A percentile compares a stretch with the other conserved stretches of the same genome.
phyloP scores from a whole-genome alignment of 53 echinoderm and acorn worm genomes.

The Pentamera pediparva region DNA sequence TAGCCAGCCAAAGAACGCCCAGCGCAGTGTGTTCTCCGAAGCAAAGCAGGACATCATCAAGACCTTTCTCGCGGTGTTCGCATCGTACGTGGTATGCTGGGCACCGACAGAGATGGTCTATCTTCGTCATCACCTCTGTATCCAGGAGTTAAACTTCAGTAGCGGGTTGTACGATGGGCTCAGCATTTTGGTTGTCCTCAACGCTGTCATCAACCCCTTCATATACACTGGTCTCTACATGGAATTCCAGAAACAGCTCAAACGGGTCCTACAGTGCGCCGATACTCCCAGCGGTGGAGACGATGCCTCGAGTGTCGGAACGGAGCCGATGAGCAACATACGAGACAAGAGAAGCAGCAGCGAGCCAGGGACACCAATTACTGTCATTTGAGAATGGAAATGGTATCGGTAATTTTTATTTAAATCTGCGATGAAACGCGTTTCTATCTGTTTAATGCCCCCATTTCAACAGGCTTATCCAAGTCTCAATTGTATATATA shows the following conservation, averaged over 20 bases:
- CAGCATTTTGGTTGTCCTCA: neutral
- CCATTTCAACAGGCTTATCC: too few species aligned
- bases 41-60: neutral
- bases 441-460: too few species aligned
- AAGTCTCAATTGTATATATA: too few species aligned
- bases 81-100: neutral
- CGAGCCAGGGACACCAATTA: too few species aligned
- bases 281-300: too few species aligned
- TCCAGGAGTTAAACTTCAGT: neutral
- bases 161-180: neutral
- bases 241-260: neutral
- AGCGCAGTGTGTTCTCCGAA: neutral
- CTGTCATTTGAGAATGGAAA: too few species aligned
- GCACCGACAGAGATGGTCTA: neutral
- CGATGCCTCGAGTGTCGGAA: too few species aligned
- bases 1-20: too few species aligned
- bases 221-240: neutral
- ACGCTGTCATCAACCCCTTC: conserved; percentile 1
- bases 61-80: neutral
- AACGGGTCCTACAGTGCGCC: neutral
- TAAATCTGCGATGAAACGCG: too few species aligned
- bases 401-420: too few species aligned
- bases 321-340: too few species aligned
- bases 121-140: neutral
- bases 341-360: too few species aligned